phyloP scores from a whole-genome alignment of 1,140 invertebrate species.

The Homarus americanus region DNA sequence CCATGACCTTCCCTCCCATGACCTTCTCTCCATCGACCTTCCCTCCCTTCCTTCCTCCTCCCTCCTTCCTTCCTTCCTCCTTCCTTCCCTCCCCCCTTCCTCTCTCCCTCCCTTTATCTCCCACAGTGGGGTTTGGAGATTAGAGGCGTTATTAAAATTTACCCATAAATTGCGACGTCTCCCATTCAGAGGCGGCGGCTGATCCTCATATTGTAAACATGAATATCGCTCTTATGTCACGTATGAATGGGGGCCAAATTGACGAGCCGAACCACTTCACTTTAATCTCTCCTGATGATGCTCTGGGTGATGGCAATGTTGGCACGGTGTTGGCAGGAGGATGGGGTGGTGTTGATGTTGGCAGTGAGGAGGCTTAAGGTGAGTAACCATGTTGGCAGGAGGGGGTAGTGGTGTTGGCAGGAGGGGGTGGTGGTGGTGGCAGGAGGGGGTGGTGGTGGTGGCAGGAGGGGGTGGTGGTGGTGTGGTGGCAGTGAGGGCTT shows the following conservation, averaged over 20 bases:
- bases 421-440: constrained; percentile 9
- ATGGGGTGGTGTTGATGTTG: not conserved
- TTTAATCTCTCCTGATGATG: constrained; percentile 62
- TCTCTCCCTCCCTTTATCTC: constrained; percentile 8
- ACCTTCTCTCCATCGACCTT: not conserved
- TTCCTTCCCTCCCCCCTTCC: not conserved
- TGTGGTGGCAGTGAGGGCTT: not conserved
- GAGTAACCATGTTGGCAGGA: not conserved
- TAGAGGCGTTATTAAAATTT: constrained; percentile 69
- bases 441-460: not conserved
- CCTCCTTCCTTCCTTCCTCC: not conserved
- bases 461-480: not conserved
- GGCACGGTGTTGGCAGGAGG: not conserved
- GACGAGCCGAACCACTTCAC: constrained; percentile 60
- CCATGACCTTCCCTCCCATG: not conserved
- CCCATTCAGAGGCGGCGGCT: constrained; percentile 39
- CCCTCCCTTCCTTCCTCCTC: not conserved
- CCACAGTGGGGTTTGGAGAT: constrained; percentile 47
- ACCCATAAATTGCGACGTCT: constrained; percentile 62
- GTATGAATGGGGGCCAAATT: constrained; percentile 57
- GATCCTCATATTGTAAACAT: constrained; percentile 63
- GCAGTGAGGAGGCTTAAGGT: not conserved
- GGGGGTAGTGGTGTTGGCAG: not conserved
- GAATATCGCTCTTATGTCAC: constrained; percentile 60
- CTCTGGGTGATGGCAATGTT: constrained; percentile 24